Percentiles rank a stretch among this genome's conserved stretches.
Conservation (phyloP, 2,113 vertebrate species). For the Pardalotus punctatus region DNA sequence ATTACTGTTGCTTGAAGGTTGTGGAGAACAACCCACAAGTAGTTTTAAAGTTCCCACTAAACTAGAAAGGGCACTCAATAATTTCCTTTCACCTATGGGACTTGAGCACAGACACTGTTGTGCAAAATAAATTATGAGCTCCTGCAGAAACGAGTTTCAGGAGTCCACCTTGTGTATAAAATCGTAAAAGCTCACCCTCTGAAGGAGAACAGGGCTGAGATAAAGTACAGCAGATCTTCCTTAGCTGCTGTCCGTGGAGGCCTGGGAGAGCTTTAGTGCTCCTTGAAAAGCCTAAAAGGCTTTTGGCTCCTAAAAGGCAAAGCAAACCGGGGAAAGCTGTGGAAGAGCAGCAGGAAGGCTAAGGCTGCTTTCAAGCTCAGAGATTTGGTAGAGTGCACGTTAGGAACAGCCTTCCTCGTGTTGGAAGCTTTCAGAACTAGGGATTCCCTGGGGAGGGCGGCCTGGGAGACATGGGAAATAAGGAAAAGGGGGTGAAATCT, state of each 20-base stretch:
- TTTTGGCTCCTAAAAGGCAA: neutral
- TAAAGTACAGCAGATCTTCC: neutral
- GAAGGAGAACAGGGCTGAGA: neutral
- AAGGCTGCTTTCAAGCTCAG: neutral
- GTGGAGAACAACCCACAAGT: neutral
- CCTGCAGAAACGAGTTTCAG: neutral
- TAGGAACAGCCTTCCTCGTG: accelerated
- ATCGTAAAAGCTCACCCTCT: neutral
- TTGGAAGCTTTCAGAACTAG: neutral
- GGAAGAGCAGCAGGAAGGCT: neutral
- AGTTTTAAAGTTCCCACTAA: neutral
- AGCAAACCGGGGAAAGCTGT: neutral
- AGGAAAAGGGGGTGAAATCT: neutral
- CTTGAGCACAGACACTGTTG: neutral
- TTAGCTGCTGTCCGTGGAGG: neutral
- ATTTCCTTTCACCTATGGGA: neutral
- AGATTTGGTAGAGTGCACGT: accelerated
- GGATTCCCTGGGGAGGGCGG: neutral
- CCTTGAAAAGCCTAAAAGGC: neutral
- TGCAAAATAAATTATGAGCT: neutral
- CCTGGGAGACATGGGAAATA: neutral
- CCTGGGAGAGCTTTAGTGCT: neutral
- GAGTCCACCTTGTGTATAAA: neutral
- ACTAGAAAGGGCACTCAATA: neutral
- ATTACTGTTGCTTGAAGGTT: neutral